Evolutionary conservation across 2,888 invertebrate genomes (phyloP).

Genomic region (Ornithoptera priamus): DNA sequence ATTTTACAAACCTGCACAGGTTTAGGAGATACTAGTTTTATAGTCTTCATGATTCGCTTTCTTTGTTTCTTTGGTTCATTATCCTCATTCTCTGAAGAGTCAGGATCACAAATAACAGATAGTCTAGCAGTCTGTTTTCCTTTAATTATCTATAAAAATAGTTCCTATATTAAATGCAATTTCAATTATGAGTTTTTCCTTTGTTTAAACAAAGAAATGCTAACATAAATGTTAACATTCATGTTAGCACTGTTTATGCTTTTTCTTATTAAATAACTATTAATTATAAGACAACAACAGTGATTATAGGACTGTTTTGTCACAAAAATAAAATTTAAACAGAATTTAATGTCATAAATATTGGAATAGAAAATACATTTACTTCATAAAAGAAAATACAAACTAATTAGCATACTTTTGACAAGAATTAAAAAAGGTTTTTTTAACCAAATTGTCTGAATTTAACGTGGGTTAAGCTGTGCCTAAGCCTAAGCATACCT

Average conservation of each 20-base stretch:
- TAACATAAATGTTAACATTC: no score
- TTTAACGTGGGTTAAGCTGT: neutral
- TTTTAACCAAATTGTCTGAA: neutral
- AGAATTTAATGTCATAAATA: no score
- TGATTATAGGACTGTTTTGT: no score
- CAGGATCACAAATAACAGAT: conserved; percentile 77
- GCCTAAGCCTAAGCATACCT: neutral
- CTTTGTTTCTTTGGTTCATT: conserved; percentile 34
- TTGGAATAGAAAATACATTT: no score
- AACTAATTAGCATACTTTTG: no score
- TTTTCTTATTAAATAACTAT: no score
- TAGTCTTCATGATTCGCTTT: conserved; percentile 44
- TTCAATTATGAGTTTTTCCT: neutral
- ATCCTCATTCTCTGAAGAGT: conserved; percentile 62
- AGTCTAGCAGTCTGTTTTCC: conserved; percentile 15
- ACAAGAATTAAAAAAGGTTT: no score
- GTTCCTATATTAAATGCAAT: neutral
- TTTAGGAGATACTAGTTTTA: conserved; percentile 56
- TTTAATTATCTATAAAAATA: conserved; percentile 10
- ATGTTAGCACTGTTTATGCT: no score
- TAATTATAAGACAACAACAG: no score
- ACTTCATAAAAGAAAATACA: no score
- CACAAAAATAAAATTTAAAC: no score
- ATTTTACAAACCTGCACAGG: conserved; percentile 51
- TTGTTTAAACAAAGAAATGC: no score